Evolutionary conservation across 2,888 invertebrate genomes (phyloP), one percentile per base, ranked within the genome.

Genomic region (Agrochola circellaris): DNA sequence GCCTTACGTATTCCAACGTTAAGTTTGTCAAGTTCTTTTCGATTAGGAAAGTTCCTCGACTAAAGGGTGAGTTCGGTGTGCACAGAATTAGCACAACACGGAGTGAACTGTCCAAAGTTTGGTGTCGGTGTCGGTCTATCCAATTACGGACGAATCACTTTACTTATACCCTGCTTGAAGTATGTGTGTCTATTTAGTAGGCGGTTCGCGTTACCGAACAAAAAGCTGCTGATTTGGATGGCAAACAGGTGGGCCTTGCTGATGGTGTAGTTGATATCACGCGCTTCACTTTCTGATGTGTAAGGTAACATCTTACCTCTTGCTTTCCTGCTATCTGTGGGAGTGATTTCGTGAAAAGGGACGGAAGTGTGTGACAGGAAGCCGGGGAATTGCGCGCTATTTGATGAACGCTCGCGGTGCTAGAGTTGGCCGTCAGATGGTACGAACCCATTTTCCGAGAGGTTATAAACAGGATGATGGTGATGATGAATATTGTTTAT

Each of bases 141-240:
- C 84, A 88, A 91, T 91, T 90, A 89, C 79, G 74, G 69, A 85
- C 76, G 81, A 87, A 89, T 89, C 80, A 87, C 82, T 87, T 88
- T 73, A 87, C 77, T 83, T 79, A 77, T 85, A 77, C 17, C 20
- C 23, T 38, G 68, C 23, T 69, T 75, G 66, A 84, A 62, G 42
- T 64, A 75, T 75, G 70, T 80, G 61, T 54, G 51, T 62, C 30
- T 81, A 70, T 78, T 81, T 65, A 77, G 82, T 45, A 76, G 34
- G 64, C 23, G 6, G 38, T 30, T 17, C 61, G 23, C 38, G 64
- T 75, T 45, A 1, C 7, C 34, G 30, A 51, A 60, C 68, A 56
- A 38, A n/a, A 23, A 60, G 6, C 6, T 58, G 23, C 42, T 69
- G 56, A 62, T 81, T 70, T 79, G 23, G 30, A 2, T 34, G 13